These are phyloP conservation scores for Protosalanx chinensis DNA, from an alignment of 2,797 vertebrate species.

Conservation along the genomic window DNA sequence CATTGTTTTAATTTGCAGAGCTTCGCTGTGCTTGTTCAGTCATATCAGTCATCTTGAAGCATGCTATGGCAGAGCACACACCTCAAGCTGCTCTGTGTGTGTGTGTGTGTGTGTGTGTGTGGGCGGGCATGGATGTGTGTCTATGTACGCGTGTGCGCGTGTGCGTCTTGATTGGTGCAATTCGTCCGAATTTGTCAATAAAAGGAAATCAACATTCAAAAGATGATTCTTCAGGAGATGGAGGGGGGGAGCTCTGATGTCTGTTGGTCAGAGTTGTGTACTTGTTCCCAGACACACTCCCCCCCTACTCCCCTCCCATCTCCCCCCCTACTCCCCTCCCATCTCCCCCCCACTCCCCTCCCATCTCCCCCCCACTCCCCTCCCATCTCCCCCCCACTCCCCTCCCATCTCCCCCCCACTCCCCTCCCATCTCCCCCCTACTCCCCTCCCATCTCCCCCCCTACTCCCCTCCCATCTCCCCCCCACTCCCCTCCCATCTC, in stretches of 20 bases:
- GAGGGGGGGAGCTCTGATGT: slow-evolving; percentile 4
- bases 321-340: too few species aligned
- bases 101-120: slow-evolving; percentile 18
- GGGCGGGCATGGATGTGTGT: neutral
- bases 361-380: too few species aligned
- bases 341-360: too few species aligned
- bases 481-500: too few species aligned
- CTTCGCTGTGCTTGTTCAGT: slow-evolving; percentile 43
- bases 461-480: too few species aligned
- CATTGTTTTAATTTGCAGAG: slow-evolving; percentile 64
- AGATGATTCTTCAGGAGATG: neutral
- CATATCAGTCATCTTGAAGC: slow-evolving; percentile 40
- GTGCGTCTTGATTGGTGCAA: neutral
- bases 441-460: slow-evolving; percentile 34
- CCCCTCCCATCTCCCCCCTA: neutral
- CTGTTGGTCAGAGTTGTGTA: neutral
- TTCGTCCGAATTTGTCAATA: neutral
- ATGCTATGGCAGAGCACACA: slow-evolving; percentile 18
- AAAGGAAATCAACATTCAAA: neutral
- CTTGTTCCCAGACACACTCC: neutral
- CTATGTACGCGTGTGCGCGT: neutral
- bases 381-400: too few species aligned
- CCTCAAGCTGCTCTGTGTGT: slow-evolving; percentile 5
- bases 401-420: too few species aligned
- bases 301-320: too few species aligned